Evolutionary conservation across 1,140 invertebrate genomes (phyloP).

Genomic region (Scaptodrosophila lebanonensis): DNA sequence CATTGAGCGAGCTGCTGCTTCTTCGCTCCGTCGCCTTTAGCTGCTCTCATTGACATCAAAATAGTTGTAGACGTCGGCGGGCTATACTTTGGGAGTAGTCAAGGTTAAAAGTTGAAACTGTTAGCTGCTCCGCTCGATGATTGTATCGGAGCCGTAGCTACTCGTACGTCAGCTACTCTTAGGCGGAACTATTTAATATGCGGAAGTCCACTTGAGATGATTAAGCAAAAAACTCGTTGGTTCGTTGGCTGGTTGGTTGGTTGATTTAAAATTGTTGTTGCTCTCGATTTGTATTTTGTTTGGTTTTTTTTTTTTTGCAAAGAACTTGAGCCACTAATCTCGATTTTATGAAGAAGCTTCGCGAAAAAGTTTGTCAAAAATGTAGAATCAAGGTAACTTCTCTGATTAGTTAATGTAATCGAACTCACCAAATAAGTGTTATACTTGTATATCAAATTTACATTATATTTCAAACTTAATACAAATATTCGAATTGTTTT

Average conservation of each 20-base stretch:
- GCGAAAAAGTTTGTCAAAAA: neutral
- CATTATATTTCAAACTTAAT: too few relatives aligned
- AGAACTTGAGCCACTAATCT: conserved; percentile 63
- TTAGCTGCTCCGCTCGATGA: conserved; percentile 29
- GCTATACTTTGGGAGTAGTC: conserved; percentile 25
- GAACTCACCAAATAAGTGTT: too few relatives aligned
- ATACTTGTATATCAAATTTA: too few relatives aligned
- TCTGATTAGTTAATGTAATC: too few relatives aligned
- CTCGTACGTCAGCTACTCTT: conserved; percentile 43
- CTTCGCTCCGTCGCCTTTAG: conserved; percentile 9
- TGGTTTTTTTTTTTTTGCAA: neutral
- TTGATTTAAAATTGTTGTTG: conserved; percentile 23
- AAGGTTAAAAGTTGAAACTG: conserved; percentile 73
- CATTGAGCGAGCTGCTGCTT: conserved; percentile 20
- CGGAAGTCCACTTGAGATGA: conserved; percentile 55
- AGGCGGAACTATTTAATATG: conserved; percentile 61
- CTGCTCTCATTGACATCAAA: conserved; percentile 68
- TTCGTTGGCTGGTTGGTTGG: conserved; percentile 12
- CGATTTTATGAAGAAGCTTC: conserved; percentile 20
- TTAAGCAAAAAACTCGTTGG: conserved; percentile 25
- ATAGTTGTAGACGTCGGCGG: conserved; percentile 18
- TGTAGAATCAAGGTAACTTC: too few relatives aligned
- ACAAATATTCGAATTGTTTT: too few relatives aligned
- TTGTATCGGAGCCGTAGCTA: conserved; percentile 8
- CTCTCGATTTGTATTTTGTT: conserved; percentile 13